phyloP scores from a whole-genome alignment of 2,888 invertebrate genomes.

The Eilema depressum region DNA sequence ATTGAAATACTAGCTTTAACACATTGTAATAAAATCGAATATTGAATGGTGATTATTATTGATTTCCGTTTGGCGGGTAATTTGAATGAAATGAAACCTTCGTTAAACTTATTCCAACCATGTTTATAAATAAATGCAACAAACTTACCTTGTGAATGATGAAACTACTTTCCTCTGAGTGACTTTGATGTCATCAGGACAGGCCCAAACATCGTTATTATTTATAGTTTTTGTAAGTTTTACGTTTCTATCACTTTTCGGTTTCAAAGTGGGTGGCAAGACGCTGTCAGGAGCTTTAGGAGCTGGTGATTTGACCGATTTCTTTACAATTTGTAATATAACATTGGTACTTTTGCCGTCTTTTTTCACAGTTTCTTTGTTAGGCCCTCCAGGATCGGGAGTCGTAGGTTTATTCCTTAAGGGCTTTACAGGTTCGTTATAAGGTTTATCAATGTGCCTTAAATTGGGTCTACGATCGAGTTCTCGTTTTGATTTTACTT shows the following conservation, averaged over 20 bases:
- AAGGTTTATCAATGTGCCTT: constrained; percentile 61
- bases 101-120: constrained; percentile 17
- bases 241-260: constrained; percentile 66
- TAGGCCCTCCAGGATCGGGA: constrained; percentile 66
- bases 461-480: constrained; percentile 62
- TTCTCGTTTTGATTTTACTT: constrained; percentile 62
- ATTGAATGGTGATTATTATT: constrained; percentile 26
- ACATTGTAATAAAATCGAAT: constrained; percentile 18
- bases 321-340: constrained; percentile 78
- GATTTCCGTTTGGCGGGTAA: constrained; percentile 53
- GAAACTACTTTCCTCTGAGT: constrained; percentile 60
- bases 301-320: constrained; percentile 61
- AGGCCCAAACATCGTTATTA: constrained; percentile 80
- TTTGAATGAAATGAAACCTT: constrained; percentile 40
- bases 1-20: constrained; percentile 46
- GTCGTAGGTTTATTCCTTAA: constrained; percentile 63
- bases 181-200: constrained; percentile 66
- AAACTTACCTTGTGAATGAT: constrained; percentile 66
- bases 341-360: constrained; percentile 69
- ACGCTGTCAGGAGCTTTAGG: constrained; percentile 60
- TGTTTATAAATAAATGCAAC: background rate
- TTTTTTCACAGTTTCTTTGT: constrained; percentile 59
- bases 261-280: constrained; percentile 75
- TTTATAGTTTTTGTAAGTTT: constrained; percentile 79
- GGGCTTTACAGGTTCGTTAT: constrained; percentile 68